Conservation (phyloP, 2,113 vertebrate genomes). For the Austrofundulus limnaeus region DNA sequence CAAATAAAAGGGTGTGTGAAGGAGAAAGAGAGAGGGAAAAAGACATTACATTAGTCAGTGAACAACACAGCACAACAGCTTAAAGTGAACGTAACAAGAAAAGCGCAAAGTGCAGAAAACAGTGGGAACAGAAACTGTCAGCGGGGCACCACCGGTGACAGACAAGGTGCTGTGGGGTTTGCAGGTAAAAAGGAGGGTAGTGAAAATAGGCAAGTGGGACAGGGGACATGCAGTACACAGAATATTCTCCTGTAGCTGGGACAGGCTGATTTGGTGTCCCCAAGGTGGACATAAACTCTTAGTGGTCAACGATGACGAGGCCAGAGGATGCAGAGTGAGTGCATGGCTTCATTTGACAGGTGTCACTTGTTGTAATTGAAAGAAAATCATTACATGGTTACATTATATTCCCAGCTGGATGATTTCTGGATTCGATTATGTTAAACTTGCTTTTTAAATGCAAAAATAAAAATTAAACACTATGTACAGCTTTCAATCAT, state of each 20-base stretch:
- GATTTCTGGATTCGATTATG: too few species aligned
- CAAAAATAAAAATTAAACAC: too few species aligned
- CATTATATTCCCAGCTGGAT: too few species aligned
- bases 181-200: slow-evolving; percentile 7
- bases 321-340: neutral
- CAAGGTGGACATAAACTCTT: neutral
- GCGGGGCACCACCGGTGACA: slow-evolving; percentile 24
- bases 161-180: slow-evolving; percentile 44
- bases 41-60: slow-evolving; percentile 68
- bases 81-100: slow-evolving; percentile 59
- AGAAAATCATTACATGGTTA: neutral
- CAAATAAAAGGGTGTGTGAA: slow-evolving; percentile 31
- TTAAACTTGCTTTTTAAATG: too few species aligned
- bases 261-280: neutral
- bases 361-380: neutral
- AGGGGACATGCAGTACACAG: slow-evolving; percentile 47
- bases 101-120: slow-evolving; percentile 50
- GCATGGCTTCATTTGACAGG: neutral
- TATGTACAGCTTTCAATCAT: too few species aligned
- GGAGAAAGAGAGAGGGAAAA: slow-evolving; percentile 56
- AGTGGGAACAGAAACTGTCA: slow-evolving; percentile 35
- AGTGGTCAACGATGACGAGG: neutral
- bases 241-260: neutral
- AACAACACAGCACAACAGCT: slow-evolving; percentile 52
- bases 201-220: slow-evolving; percentile 6